A percentile compares a stretch with the other conserved stretches of the same genome.
Conservation (phyloP, 2,797 vertebrate genomes). For the Neomorphus geoffroyi region DNA sequence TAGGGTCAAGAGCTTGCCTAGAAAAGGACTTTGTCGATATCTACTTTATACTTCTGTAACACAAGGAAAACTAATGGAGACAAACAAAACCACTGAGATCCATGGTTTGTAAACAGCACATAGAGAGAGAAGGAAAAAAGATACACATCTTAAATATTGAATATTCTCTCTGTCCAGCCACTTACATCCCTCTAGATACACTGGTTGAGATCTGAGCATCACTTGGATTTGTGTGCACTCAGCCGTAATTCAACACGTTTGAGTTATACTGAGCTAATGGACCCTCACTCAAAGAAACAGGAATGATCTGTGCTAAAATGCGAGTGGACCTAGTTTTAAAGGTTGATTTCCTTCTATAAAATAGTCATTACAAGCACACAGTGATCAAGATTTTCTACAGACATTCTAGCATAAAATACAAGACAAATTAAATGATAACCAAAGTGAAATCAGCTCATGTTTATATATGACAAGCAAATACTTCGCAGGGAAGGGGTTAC, state of each 20-base stretch:
- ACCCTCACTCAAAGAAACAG: not conserved
- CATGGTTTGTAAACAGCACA: not conserved
- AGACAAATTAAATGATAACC: not conserved
- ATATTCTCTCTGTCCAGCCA: not conserved
- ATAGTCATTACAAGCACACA: not conserved
- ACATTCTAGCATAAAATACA: not conserved
- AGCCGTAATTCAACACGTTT: fast-evolving
- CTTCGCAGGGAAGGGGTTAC: not conserved
- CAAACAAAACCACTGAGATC: not conserved
- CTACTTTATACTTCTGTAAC: not conserved
- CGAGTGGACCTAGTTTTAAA: not conserved
- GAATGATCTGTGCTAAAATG: not conserved
- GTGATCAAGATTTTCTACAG: not conserved
- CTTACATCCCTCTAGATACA: no score
- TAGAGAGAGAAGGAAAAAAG: not conserved
- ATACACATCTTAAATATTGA: not conserved
- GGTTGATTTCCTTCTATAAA: not conserved
- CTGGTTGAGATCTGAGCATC: no score
- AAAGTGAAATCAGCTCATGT: not conserved
- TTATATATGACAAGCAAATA: not conserved
- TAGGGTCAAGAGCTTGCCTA: not conserved
- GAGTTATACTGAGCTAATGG: no score
- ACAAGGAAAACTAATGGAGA: not conserved
- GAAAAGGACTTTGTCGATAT: not conserved
- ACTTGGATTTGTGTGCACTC: no score